A percentile compares a stretch with the other conserved stretches of the same genome.
phyloP scores from a whole-genome alignment of 2,888 invertebrate species.

The Celastrina argiolus region DNA sequence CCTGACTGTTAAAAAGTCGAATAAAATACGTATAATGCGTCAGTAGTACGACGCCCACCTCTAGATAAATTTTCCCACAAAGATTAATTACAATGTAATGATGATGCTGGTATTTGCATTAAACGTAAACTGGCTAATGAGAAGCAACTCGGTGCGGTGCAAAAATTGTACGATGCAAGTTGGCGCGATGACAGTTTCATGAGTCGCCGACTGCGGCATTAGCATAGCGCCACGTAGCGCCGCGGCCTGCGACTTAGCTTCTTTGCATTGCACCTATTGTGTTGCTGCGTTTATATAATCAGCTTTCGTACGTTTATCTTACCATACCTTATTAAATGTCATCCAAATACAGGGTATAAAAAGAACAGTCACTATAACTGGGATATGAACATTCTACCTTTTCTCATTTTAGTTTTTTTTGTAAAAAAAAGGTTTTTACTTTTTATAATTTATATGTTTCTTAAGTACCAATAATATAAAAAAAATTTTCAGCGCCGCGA shows the following conservation, averaged over 20 bases:
- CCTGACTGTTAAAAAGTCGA: no score
- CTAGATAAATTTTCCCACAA: no score
- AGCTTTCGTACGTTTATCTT: neutral
- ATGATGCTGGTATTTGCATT: neutral
- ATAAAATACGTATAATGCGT: no score
- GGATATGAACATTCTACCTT: no score
- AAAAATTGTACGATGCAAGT: constrained; percentile 30
- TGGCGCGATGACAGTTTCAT: constrained; percentile 43
- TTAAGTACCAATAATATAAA: no score
- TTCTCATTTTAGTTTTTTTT: no score
- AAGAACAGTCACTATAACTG: no score
- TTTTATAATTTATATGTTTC: no score
- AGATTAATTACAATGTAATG: neutral
- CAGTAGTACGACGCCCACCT: no score
- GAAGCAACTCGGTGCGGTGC: neutral
- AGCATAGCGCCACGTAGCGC: constrained; percentile 31
- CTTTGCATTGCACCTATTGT: neutral
- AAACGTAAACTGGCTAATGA: neutral
- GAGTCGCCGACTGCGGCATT: constrained; percentile 40
- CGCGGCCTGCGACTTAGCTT: neutral
- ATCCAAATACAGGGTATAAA: neutral
- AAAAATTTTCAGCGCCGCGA: no score
- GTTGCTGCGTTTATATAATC: neutral
- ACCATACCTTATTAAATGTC: neutral
- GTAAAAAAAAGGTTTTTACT: no score